Percentiles rank a stretch among this genome's conserved stretches.
Conservation (phyloP, 2,113 vertebrate species). For the Alosa alosa region DNA sequence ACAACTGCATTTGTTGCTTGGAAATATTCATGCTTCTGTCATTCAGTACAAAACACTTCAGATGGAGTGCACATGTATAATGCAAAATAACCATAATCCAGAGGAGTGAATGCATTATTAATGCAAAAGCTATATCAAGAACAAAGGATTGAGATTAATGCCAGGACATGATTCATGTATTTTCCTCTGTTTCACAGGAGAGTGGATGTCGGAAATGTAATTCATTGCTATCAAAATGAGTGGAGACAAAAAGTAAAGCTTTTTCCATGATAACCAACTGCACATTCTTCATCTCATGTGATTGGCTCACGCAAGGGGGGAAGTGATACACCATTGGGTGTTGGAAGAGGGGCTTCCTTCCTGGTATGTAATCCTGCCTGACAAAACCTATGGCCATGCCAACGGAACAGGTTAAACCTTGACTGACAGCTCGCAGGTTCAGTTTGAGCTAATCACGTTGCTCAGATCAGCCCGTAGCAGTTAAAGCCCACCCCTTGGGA, state of each 20-base stretch:
- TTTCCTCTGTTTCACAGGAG: neutral
- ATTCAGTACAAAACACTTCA: neutral
- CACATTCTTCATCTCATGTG: neutral
- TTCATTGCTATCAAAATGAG: neutral
- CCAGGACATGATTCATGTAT: neutral
- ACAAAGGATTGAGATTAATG: neutral
- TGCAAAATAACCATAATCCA: neutral
- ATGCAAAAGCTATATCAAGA: neutral
- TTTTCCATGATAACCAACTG: neutral
- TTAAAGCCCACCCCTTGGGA: constrained; percentile 9
- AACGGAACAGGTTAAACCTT: constrained; percentile 3
- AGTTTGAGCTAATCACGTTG: constrained; percentile 9
- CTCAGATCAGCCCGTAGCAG: neutral
- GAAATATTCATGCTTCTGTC: too few relatives aligned
- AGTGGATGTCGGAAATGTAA: neutral
- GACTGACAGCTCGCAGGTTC: constrained; percentile 1
- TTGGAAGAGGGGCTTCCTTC: neutral
- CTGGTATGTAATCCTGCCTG: neutral
- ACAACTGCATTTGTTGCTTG: too few relatives aligned
- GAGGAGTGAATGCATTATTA: neutral
- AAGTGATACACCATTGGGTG: neutral
- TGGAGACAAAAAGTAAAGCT: neutral
- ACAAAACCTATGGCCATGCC: neutral
- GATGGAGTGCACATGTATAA: neutral
- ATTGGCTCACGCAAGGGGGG: neutral